Evolutionary conservation across 2,113 vertebrate species (phyloP), one percentile per base, ranked within the genome.

Genomic region (Crocuta crocuta): DNA sequence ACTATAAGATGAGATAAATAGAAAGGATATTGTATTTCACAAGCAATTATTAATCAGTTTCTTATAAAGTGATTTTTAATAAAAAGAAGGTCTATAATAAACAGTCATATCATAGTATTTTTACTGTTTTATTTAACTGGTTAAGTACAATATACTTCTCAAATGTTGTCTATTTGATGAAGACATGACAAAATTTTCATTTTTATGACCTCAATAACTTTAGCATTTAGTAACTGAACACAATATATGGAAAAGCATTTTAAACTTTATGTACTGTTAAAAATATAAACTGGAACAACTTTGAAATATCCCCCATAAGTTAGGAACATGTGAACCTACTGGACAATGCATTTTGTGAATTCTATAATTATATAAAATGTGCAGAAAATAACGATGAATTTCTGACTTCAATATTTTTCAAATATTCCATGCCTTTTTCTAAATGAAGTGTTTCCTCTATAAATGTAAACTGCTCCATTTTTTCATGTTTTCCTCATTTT

Each of bases 401-500:
- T 10, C n/a, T 91, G 70, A 55, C 15, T 55, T 95, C 4, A 94
- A 17, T 78, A 97, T 98, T 96, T 94, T 11, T 58, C 92, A 97
- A 97, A 3, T 61, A 91, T 95, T 93, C 35, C 96, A 15, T 78
- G 68, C 87, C 10, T 92, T 53, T 68, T 92, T 95, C 91, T 95
- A 98, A 98, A 97, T 98, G 93, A 97, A 94, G 90, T 96, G 73
- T 97, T 98, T 99, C 89, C 93, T 96, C 79, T 94, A 17, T 89
- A 98, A 97, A 98, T 83, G 73, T 55, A 97, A 97, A 92, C 90
- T 15, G 39, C 91, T 87, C 43, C 2, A 68, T 96, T 98, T 97
- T 96, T 96, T 97, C 66, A 96, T 85, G 89, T 95, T 98, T 97
- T 97, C 89, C 91, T 97, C 92, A 68, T 95, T 98, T 97, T 98